A percentile compares a stretch with the other conserved stretches of the same genome.
phyloP scores from a whole-genome alignment of 2,797 vertebrate genomes.

The Orientallactaga sibirica region DNA sequence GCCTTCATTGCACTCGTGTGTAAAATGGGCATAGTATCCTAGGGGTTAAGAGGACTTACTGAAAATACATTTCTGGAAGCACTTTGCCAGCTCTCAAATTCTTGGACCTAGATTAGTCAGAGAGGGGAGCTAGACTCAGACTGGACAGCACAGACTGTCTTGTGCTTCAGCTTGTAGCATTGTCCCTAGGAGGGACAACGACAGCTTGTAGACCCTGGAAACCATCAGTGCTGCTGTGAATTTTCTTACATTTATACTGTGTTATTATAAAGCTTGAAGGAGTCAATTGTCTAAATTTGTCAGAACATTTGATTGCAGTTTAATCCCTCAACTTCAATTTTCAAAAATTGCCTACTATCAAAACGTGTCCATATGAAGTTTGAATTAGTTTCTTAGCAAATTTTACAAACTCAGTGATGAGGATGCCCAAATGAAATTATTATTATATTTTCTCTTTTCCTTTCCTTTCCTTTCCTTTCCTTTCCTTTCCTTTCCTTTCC shows the following conservation, averaged over 20 bases:
- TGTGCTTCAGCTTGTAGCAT: background rate
- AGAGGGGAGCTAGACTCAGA: background rate
- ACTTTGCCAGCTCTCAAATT: background rate
- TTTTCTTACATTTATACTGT: background rate
- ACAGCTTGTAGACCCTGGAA: background rate
- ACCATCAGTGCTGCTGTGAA: background rate
- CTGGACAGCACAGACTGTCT: background rate
- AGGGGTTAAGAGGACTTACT: background rate
- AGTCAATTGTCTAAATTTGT: conserved; percentile 24
- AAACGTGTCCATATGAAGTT: conserved; percentile 46
- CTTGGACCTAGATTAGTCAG: background rate
- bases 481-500: no score
- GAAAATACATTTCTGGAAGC: background rate
- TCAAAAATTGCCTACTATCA: conserved; percentile 34
- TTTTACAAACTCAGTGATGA: conserved; percentile 1
- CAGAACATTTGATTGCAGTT: conserved; percentile 26
- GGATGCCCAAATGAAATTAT: background rate
- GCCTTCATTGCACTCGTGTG: background rate
- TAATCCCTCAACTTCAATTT: conserved; percentile 49
- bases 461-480: no score
- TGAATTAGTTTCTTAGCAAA: conserved; percentile 50
- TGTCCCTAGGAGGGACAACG: background rate
- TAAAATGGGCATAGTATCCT: background rate
- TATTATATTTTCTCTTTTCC: background rate
- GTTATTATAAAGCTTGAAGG: background rate